Conservation (phyloP, 2,113 vertebrate species). For the Pontoporia blainvillei region DNA sequence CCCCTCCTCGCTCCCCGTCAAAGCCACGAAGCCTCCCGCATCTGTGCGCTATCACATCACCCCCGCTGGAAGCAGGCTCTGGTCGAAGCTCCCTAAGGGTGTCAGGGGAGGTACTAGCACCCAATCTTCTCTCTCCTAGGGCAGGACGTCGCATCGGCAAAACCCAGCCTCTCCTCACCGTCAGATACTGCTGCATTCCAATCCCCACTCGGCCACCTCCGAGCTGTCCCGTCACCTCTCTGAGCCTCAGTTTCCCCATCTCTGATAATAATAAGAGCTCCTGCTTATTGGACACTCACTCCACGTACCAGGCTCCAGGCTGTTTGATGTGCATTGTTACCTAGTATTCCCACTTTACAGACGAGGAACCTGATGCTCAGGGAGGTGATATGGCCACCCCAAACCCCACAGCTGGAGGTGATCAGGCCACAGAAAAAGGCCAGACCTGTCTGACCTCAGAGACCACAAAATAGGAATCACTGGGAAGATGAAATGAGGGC, state of each 20-base stretch:
- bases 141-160: fast-evolving
- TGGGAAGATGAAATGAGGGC: neutral
- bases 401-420: neutral
- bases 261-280: neutral
- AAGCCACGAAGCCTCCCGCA: neutral
- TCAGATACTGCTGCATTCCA: neutral
- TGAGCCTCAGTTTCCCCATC: neutral
- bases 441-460: neutral
- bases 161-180: fast-evolving
- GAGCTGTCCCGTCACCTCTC: fast-evolving
- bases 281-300: neutral
- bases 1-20: neutral
- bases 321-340: neutral
- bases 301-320: neutral
- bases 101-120: fast-evolving
- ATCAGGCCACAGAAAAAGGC: neutral
- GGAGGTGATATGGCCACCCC: neutral
- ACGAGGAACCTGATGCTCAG: neutral
- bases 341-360: neutral
- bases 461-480: neutral
- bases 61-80: neutral
- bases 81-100: neutral
- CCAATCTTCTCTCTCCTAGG: neutral
- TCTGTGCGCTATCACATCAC: fast-evolving
- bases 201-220: neutral